Evolutionary conservation across 1,140 invertebrate species (phyloP).

Genomic region (Procambarus clarkii): DNA sequence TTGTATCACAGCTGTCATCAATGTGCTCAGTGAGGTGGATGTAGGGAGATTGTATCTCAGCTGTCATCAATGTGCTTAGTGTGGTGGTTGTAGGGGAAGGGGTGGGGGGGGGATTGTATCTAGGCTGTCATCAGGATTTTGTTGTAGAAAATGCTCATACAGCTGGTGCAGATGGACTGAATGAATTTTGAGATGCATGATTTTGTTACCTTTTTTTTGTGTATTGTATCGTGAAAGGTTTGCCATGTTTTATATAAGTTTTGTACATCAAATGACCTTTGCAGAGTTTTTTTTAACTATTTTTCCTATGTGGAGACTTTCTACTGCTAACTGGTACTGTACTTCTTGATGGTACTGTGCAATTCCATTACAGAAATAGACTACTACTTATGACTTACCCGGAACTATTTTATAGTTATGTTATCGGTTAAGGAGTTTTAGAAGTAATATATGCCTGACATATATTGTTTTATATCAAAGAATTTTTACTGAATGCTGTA

Average conservation of each 20-base stretch:
- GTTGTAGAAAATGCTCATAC: background rate
- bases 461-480: conserved; percentile 8
- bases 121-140: background rate
- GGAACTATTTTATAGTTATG: conserved; percentile 43
- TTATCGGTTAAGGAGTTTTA: conserved; percentile 32
- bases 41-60: background rate
- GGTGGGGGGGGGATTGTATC: background rate
- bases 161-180: background rate
- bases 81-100: conserved; percentile 18
- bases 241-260: conserved; percentile 57
- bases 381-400: conserved; percentile 19
- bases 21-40: conserved; percentile 25
- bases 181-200: conserved; percentile 5
- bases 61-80: background rate
- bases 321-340: conserved; percentile 26
- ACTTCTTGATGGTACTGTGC: conserved; percentile 53
- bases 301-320: conserved; percentile 40
- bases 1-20: background rate
- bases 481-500: background rate
- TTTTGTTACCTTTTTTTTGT: background rate
- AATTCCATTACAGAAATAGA: conserved; percentile 33
- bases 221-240: conserved; percentile 18
- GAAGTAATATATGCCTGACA: conserved; percentile 14
- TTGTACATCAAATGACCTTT: conserved; percentile 51
- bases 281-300: conserved; percentile 42